Base-by-base conservation (phyloP, 2,888 invertebrate species). In the Apantesis nais region DNA sequence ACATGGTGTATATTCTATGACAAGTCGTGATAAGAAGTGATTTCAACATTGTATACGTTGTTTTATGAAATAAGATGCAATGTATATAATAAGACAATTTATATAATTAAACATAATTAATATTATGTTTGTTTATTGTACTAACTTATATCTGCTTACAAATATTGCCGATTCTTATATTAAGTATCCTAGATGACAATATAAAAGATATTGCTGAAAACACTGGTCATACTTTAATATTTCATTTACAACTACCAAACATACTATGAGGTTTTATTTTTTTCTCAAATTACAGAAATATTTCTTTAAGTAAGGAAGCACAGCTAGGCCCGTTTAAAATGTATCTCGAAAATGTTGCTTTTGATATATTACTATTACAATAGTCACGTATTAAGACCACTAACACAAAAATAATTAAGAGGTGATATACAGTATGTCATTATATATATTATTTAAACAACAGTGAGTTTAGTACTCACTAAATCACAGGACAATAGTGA, bases 61-160 rank as follows among this genome's bases (percentile, higher is more conserved):
- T 39, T 5, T 11, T 39, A 8, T 11, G 11, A 8, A 39, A 11
- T 39, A 39, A 44, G 16, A 16, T 44, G 4, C n/a, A n/a, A 25
- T 25, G 4, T 25, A 52, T n/a, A 52, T 41, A 68, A 71, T 68
- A 71, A 71, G 41, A 55, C 60, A 55, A 68, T 41, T 2, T 29
- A 41, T 68, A 25, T 39, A 63, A 19, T 62, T 52, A 22, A 72
- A 72, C 72, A 72, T 68, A 72, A 72, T 58, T n/a, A 39, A 25
- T 55, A 66, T 68, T 72, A 80, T 80, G 78, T 78, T 74, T 71
- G 58, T 68, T 81, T 79, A 72, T 71, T 77, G 72, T 66, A 67
- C 66, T 77, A 75, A 73, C 67, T 74, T 68, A 65, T 68, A 68
- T 62, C 67, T 62, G 71, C 74, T 74, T 74, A 78, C 73, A 76